Conservation (phyloP, 2,888 invertebrate species). For the Teleogryllus oceanicus region DNA sequence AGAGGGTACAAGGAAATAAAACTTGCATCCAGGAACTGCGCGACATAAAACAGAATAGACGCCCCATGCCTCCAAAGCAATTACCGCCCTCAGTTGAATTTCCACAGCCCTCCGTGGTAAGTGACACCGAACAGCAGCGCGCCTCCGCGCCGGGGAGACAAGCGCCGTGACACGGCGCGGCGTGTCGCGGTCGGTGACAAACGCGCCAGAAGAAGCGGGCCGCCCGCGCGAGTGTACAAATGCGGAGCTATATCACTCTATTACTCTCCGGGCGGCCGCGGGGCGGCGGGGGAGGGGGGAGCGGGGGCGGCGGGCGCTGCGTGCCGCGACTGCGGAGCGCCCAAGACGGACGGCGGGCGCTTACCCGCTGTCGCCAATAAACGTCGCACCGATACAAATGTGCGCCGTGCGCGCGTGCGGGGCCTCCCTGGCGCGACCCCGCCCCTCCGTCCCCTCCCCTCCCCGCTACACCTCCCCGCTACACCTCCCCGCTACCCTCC, state of each 20-base stretch:
- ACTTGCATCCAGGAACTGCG: too few relatives aligned
- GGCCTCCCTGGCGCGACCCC: neutral
- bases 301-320: neutral
- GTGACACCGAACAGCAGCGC: too few relatives aligned
- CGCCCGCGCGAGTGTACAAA: neutral
- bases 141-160: too few relatives aligned
- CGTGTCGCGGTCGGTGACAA: neutral
- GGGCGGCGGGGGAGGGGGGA: neutral
- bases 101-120: too few relatives aligned
- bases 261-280: neutral
- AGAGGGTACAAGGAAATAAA: too few relatives aligned
- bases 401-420: neutral
- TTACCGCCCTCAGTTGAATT: too few relatives aligned
- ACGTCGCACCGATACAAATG: conserved; percentile 1
- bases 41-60: too few relatives aligned
- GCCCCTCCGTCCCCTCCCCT: too few relatives aligned
- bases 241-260: conserved; percentile 8
- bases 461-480: too few relatives aligned
- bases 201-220: neutral
- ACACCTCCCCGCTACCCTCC: too few relatives aligned
- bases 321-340: conserved; percentile 18
- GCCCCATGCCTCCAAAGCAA: too few relatives aligned
- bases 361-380: conserved; percentile 7
- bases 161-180: neutral
- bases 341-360: neutral